A percentile compares a stretch with the other conserved stretches of the same genome.
Conservation (phyloP, 2,888 invertebrate genomes). For the Ecdyonurus torrentis region DNA sequence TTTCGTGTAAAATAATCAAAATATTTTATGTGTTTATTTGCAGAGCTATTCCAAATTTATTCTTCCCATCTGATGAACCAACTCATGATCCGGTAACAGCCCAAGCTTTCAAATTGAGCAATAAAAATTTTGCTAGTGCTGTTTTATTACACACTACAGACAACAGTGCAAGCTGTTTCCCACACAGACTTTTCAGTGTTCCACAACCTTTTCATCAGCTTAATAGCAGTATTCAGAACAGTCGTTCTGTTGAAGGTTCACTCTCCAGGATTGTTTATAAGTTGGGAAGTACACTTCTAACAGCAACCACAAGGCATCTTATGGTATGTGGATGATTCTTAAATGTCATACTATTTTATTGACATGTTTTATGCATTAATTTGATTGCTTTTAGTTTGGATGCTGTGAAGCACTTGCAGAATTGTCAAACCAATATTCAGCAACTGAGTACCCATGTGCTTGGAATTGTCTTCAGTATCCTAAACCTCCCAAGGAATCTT, state of each 20-base stretch:
- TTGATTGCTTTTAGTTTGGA: conserved; percentile 32
- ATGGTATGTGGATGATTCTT: too few relatives aligned
- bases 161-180: background rate
- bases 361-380: background rate
- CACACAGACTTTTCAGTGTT: conserved; percentile 26
- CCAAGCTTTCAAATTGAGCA: conserved; percentile 28
- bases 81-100: conserved; percentile 36
- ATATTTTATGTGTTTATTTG: too few relatives aligned
- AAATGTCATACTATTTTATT: too few relatives aligned
- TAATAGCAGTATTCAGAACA: conserved; percentile 14
- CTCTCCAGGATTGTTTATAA: conserved; percentile 37
- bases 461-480: conserved; percentile 37
- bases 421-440: conserved; percentile 46
- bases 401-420: conserved; percentile 48
- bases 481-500: conserved; percentile 7
- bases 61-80: conserved; percentile 28
- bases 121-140: conserved; percentile 20
- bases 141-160: conserved; percentile 12
- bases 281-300: conserved; percentile 34
- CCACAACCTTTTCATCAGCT: conserved; percentile 31
- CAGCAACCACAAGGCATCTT: conserved; percentile 46
- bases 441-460: conserved; percentile 44
- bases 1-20: too few relatives aligned
- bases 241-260: conserved; percentile 29
- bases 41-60: conserved; percentile 28